Percentiles rank a stretch among this genome's conserved stretches.
These are phyloP conservation scores for Tubulanus polymorphus DNA, from an alignment of 2,888 invertebrate species.

Conservation along the genomic window DNA sequence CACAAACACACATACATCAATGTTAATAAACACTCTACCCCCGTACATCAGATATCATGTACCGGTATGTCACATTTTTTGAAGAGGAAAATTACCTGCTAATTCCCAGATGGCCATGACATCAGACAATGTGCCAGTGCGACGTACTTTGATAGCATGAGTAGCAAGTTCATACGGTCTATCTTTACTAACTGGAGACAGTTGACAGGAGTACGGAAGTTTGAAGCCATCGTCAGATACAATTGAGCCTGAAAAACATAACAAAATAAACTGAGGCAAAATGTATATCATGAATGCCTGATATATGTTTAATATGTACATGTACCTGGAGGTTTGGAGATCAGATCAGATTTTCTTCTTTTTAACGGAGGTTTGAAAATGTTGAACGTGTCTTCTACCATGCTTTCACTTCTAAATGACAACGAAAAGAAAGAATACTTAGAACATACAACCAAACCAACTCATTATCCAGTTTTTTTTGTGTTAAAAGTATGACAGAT, in stretches of 20 bases:
- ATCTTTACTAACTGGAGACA: too few species aligned
- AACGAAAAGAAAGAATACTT: background rate
- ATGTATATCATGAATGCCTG: too few species aligned
- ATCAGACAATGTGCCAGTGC: conserved; percentile 60
- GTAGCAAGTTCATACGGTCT: conserved; percentile 57
- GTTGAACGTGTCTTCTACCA: background rate
- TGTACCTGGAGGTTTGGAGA: too few species aligned
- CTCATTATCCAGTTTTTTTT: background rate
- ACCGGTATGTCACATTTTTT: too few species aligned
- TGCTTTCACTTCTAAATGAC: background rate
- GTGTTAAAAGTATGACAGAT: background rate
- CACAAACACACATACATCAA: background rate
- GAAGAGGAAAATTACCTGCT: conserved; percentile 43
- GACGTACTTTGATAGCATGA: conserved; percentile 60
- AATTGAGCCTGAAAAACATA: too few species aligned
- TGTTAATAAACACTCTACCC: too few species aligned
- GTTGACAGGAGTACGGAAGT: too few species aligned
- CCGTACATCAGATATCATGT: conserved; percentile 31
- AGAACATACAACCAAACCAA: background rate
- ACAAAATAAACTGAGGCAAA: too few species aligned
- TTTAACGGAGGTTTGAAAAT: too few species aligned
- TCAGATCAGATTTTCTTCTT: too few species aligned
- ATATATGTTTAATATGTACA: too few species aligned
- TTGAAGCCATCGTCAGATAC: too few species aligned
- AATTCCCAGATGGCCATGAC: conserved; percentile 59